These are phyloP conservation scores for Spea hammondii DNA, from an alignment of 2,797 vertebrate species.

Conservation along the genomic window DNA sequence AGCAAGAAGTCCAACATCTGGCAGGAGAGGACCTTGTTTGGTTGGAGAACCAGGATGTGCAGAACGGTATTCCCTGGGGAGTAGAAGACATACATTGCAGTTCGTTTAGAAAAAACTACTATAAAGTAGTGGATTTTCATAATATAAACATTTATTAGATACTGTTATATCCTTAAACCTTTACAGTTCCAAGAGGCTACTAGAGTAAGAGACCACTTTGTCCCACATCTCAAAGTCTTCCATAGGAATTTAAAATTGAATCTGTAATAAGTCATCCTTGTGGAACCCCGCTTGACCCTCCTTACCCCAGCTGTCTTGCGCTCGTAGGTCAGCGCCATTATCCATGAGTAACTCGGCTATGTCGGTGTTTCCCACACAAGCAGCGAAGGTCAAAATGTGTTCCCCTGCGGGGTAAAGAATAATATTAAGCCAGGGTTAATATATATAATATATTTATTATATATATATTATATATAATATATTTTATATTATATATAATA, in stretches of 20 bases:
- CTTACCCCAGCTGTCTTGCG: constrained; percentile 85
- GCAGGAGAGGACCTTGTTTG: constrained; percentile 83
- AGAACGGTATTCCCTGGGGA: constrained; percentile 85
- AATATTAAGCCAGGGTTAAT: no score
- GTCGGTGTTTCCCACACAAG: constrained; percentile 83
- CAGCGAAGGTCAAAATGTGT: constrained; percentile 89
- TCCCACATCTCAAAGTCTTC: no score
- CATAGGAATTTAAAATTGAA: no score
- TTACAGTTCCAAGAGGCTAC: not conserved
- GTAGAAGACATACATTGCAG: not conserved
- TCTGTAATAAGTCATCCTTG: no score
- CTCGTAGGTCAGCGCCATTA: constrained; percentile 82
- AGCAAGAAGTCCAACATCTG: constrained; percentile 83
- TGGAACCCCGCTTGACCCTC: not conserved
- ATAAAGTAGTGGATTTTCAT: no score
- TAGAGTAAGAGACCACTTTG: no score
- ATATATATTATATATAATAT: no score
- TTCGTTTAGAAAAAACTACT: not conserved
- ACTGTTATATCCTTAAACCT: no score
- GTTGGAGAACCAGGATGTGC: constrained; percentile 86
- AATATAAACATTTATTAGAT: no score
- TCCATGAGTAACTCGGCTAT: constrained; percentile 85
- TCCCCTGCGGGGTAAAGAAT: constrained; percentile 73
- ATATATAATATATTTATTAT: no score
- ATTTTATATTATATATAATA: no score